Evolutionary conservation across 1,140 invertebrate species (phyloP).

Genomic region (Drosophila pruinosa): DNA sequence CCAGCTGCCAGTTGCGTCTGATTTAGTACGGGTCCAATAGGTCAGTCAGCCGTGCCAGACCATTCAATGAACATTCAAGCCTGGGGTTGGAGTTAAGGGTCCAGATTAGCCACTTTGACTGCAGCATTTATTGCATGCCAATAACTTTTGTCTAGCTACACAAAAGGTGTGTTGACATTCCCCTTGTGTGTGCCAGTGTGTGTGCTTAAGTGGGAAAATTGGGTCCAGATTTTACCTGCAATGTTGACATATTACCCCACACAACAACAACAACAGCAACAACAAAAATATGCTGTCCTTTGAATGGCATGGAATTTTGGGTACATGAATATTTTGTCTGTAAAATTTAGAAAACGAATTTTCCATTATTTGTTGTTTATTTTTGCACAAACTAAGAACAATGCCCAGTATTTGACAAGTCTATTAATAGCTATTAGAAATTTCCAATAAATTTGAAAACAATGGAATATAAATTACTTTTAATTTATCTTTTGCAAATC

Average conservation of each 20-base stretch:
- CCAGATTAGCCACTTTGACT: conserved; percentile 43
- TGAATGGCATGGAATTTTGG: conserved; percentile 42
- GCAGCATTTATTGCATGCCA: conserved; percentile 68
- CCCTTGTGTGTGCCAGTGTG: not conserved
- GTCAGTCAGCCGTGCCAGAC: not conserved
- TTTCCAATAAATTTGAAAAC: not conserved
- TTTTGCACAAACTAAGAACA: conserved; percentile 18
- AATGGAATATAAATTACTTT: not conserved
- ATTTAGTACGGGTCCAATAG: conserved; percentile 31
- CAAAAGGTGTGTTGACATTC: conserved; percentile 17
- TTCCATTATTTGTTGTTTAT: not conserved
- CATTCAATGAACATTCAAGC: conserved; percentile 7
- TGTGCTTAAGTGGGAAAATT: not conserved
- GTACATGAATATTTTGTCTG: conserved; percentile 7
- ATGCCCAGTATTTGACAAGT: not conserved
- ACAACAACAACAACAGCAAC: conserved; percentile 8
- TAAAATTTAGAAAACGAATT: not conserved
- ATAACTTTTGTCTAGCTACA: conserved; percentile 50
- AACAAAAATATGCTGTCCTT: not conserved
- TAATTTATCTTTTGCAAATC: not conserved
- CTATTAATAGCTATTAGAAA: not conserved
- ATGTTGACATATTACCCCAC: conserved; percentile 44
- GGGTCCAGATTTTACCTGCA: conserved; percentile 19
- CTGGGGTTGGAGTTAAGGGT: not conserved
- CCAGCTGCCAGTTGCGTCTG: conserved; percentile 25